Evolutionary conservation across 2,113 vertebrate species (phyloP), one percentile per base, ranked within the genome.

Genomic region (Xenopus borealis): DNA sequence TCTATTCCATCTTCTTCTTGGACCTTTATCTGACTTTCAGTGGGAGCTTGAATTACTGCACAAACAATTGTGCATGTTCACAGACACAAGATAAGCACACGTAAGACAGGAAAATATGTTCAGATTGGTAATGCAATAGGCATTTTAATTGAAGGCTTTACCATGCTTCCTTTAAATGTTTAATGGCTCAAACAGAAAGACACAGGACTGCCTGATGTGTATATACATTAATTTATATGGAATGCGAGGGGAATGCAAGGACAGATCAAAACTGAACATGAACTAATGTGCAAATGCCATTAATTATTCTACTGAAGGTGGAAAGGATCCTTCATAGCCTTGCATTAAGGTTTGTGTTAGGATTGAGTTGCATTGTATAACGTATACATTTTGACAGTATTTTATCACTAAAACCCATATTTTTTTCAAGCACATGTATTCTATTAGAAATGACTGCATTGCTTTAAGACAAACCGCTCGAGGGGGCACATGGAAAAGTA

Each of bases 21-120:
- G 46, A 74, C 72, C 72, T 68, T 62, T 80, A 80, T 78, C 72
- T 66, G 69, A 78, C 19, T 69, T 52, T 50, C 30, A 63, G 69
- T 81, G 79, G 40, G 23, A 71, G 64, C 80, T 79, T 40, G 72
- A 64, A 18, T 80, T 82, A 80, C 73, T 80, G 58, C 78, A 71
- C 72, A 85, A 85, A 82, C 33, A 81, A 50, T 71, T 0, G 0
- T 66, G 12, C 1, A 0, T 79, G 40, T 81, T 78, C 75, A 58
- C 80, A 70, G 10, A 33, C 72, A 47, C 58, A 78, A 62, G 72
- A 53, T 52, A 84, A 85, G 81, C 50, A 68, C 13, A 61, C 1
- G n/a, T 81, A 80, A 23, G 9, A 45, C 72, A 79, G 73, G 20
- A 1, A 66, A 78, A 72, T 57, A 72, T 14, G 58, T 46, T 52